These are phyloP conservation scores for Megalurothrips usitatus DNA, from an alignment of 2,888 invertebrate genomes.

Conservation along the genomic window DNA sequence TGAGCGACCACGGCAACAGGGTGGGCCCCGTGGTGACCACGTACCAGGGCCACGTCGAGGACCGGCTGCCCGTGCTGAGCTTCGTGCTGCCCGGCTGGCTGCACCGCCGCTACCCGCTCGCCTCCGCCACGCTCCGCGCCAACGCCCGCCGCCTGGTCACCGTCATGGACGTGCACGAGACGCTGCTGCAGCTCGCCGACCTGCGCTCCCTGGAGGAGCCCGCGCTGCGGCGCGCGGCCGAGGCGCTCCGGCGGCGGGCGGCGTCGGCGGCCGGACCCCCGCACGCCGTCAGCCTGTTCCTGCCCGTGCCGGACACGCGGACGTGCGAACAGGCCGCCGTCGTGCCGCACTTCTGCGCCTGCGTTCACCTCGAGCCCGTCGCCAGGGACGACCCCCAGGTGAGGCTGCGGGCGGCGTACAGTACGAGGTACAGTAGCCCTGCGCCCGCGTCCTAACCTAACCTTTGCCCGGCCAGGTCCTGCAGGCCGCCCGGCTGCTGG, in stretches of 20 bases:
- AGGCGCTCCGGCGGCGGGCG: background rate
- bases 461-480: background rate
- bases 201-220: background rate
- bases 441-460: background rate
- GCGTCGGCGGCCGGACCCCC: background rate
- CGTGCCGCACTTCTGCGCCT: conserved; percentile 23
- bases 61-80: conserved; percentile 42
- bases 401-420: background rate
- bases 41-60: conserved; percentile 41
- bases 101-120: conserved; percentile 12
- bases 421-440: background rate
- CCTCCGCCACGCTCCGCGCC: background rate
- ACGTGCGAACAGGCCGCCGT: background rate
- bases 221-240: background rate
- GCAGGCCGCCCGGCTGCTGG: background rate
- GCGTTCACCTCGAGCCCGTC: conserved; percentile 6
- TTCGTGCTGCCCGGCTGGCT: conserved; percentile 39
- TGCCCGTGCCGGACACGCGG: conserved; percentile 9
- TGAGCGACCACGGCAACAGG: conserved; percentile 42
- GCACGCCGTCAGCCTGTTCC: background rate
- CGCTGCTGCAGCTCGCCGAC: background rate
- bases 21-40: conserved; percentile 41
- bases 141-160: conserved; percentile 5
- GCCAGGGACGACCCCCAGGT: background rate
- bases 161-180: conserved; percentile 17